phyloP scores from a whole-genome alignment of 2,888 invertebrate genomes.

The Leistus spinibarbis region DNA sequence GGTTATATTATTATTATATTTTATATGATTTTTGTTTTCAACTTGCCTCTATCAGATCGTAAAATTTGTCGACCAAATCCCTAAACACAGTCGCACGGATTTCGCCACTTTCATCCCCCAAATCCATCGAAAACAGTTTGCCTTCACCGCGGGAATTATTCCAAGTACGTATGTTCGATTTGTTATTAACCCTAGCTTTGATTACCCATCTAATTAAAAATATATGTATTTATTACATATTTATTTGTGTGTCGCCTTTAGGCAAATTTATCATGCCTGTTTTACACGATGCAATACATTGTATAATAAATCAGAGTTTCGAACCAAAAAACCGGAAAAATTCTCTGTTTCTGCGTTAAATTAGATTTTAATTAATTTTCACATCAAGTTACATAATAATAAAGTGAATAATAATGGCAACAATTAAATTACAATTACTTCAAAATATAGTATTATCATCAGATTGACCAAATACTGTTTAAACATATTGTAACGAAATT shows the following conservation, averaged over 20 bases:
- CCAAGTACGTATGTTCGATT: conserved; percentile 83
- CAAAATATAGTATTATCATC: too few species aligned
- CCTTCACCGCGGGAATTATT: conserved; percentile 93
- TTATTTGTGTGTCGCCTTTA: too few species aligned
- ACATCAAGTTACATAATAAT: too few species aligned
- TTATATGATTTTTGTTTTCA: not conserved
- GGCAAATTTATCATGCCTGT: too few species aligned
- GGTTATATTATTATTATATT: conserved; percentile 20
- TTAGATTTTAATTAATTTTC: too few species aligned
- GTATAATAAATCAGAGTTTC: too few species aligned
- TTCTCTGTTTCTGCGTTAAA: too few species aligned
- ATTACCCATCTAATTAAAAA: conserved; percentile 85
- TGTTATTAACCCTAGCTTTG: conserved; percentile 85
- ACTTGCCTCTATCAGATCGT: conserved; percentile 81
- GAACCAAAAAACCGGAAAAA: too few species aligned
- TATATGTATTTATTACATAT: conserved; percentile 33
- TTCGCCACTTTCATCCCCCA: conserved; percentile 94
- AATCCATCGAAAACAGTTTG: conserved; percentile 88
- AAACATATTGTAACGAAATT: not conserved
- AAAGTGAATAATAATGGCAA: too few species aligned
- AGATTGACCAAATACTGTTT: too few species aligned
- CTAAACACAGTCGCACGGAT: conserved; percentile 91
- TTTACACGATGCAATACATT: too few species aligned
- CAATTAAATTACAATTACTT: too few species aligned
- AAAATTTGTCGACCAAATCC: conserved; percentile 86